A percentile compares a stretch with the other conserved stretches of the same genome.
These are phyloP conservation scores for Sebastes iracundus DNA, from an alignment of 2,797 vertebrate species.

Conservation along the genomic window DNA sequence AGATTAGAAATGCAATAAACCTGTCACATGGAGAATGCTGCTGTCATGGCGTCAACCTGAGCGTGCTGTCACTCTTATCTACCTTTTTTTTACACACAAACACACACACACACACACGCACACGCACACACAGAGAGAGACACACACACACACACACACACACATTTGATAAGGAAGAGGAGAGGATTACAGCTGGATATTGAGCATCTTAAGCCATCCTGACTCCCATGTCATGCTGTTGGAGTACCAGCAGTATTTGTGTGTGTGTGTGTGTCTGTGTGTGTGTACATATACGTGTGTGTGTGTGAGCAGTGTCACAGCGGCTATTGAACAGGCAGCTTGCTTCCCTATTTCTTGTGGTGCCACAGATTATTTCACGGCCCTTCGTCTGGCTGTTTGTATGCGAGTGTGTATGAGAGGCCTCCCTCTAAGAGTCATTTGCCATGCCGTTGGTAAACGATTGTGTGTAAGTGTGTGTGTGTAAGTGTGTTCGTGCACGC, in stretches of 20 bases:
- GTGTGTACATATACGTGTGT: slow-evolving; percentile 14
- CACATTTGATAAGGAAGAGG: slow-evolving; percentile 26
- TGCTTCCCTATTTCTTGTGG: slow-evolving; percentile 64
- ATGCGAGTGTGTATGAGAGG: slow-evolving; percentile 31
- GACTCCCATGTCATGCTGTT: slow-evolving; percentile 40
- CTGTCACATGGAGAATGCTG: slow-evolving; percentile 76
- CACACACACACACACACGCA: not conserved
- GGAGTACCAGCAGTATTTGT: not conserved
- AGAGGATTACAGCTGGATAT: slow-evolving; percentile 57
- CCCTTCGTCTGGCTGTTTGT: slow-evolving; percentile 63
- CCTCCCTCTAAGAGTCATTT: slow-evolving; percentile 64
- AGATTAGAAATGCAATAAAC: slow-evolving; percentile 85
- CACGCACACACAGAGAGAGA: not conserved
- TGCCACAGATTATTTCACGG: slow-evolving; percentile 79
- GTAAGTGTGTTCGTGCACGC: slow-evolving; percentile 17
- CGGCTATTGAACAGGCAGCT: slow-evolving; percentile 43
- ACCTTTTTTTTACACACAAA: slow-evolving; percentile 12
- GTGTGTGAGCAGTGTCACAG: slow-evolving; percentile 18
- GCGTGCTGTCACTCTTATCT: slow-evolving; percentile 57
- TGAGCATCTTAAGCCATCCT: slow-evolving; percentile 48
- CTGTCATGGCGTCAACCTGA: slow-evolving; percentile 69
- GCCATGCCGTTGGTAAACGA: slow-evolving; percentile 47
- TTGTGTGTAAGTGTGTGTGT: slow-evolving; percentile 22
- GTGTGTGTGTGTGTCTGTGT: slow-evolving; percentile 19
- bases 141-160: not conserved